Base-by-base conservation (phyloP, 2,888 invertebrate genomes). In the Parasteatoda lunata region DNA sequence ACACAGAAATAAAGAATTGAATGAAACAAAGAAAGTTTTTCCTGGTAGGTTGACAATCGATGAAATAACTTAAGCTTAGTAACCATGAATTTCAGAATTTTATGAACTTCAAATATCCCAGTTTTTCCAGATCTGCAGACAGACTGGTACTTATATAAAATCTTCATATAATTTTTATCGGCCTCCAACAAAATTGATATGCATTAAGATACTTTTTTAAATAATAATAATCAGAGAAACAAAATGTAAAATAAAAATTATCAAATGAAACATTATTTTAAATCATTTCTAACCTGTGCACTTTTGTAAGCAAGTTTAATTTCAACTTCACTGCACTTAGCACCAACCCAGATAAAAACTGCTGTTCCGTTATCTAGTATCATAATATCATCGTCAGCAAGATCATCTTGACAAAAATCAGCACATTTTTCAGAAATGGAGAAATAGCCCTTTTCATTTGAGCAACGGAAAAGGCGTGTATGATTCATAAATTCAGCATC, bases 361-460 rank as follows among this genome's bases (percentile, higher is more conserved):
- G 98, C 97, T 90, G 97, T 96, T 4, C 99, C 99, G 91, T 98
- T 99, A 93, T 99, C 99, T 90, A 99, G 93, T 90, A 99, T 97
- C 99, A 99, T 99, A 64, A 99, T 98, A 92, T 99, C 99, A 92
- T 99, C 99, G 93, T 99, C 99, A 1, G 98, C 98, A 90, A 99
- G 93, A 93, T 99, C 99, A 92, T 99, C 99, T 94, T 98, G 98
- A 92, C 98, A 98, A 93, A 98, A 98, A 92, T 98, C 98, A 0
- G 97, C 96, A 93, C 99, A 99, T 92, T 99, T 99, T 92, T 99
- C 99, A 0, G 98, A 98, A 66, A 99, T 98, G 0, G 97, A 96
- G 92, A 99, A 99, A 93, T 98, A 99, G 5, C 99, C 99, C 92
- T 98, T 98, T 92, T 99, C 99, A 92, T 99, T 99, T 71, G 99